These are phyloP conservation scores for Hermaeophaga mercurialis DNA, from an alignment of 2,888 invertebrate genomes.

Conservation along the genomic window DNA sequence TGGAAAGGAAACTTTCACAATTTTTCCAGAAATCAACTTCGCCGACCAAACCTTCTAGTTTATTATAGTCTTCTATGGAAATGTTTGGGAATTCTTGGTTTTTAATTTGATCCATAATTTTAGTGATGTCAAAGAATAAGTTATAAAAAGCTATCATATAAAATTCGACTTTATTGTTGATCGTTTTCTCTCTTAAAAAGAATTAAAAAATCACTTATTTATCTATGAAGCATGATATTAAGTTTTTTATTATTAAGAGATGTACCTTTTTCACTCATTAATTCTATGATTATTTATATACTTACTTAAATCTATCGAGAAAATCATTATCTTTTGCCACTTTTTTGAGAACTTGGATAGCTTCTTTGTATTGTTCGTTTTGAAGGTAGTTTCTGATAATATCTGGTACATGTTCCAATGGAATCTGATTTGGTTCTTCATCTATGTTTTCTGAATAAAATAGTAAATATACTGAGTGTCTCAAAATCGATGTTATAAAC, in stretches of 20 bases:
- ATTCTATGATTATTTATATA: no score
- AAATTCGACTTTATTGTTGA: no score
- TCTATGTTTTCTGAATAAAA: constrained; percentile 33
- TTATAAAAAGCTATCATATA: constrained; percentile 29
- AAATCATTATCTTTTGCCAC: constrained; percentile 20
- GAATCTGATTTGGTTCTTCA: constrained; percentile 33
- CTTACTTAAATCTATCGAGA: constrained; percentile 25
- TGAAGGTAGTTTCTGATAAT: constrained; percentile 51
- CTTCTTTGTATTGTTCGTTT: constrained; percentile 60
- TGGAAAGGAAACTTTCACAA: constrained; percentile 46
- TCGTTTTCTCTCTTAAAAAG: no score
- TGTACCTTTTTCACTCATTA: no score
- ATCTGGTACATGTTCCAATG: constrained; percentile 32
- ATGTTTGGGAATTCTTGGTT: constrained; percentile 23
- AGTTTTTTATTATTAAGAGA: no score
- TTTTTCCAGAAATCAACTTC: constrained; percentile 75
- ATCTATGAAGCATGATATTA: no score
- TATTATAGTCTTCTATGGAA: constrained; percentile 49
- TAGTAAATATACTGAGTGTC: no score
- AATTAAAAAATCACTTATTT: no score
- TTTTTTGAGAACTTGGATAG: constrained; percentile 43
- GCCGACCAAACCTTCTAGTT: constrained; percentile 56
- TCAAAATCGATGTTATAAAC: no score
- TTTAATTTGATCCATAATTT: constrained; percentile 21
- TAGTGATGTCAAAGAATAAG: constrained; percentile 28